phyloP scores from a whole-genome alignment of 2,113 vertebrate genomes.

The Trichomycterus rosablanca region DNA sequence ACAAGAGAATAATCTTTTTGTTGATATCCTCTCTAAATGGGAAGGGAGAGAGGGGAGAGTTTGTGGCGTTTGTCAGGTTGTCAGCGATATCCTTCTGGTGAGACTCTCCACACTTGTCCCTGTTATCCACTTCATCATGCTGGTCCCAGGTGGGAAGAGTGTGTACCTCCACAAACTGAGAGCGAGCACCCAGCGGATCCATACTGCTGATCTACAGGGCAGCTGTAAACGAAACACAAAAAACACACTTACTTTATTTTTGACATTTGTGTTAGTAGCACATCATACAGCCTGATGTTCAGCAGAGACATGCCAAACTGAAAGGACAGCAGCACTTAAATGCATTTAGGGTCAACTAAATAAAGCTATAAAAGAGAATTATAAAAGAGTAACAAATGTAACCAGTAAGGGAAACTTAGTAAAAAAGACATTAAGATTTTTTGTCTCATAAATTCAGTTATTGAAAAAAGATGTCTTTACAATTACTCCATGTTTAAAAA shows the following conservation, averaged over 20 bases:
- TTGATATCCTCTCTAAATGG: constrained; percentile 82
- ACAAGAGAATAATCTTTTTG: constrained; percentile 88
- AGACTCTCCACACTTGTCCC: constrained; percentile 42
- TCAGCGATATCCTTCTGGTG: constrained; percentile 30
- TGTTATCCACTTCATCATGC: constrained; percentile 51
- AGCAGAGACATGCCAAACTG: too few species aligned
- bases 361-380: too few species aligned
- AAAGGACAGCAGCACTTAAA: too few species aligned
- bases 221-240: constrained; percentile 13
- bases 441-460: too few species aligned
- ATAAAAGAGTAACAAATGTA: too few species aligned
- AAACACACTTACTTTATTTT: background rate
- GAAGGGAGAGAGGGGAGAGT: constrained; percentile 78
- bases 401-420: too few species aligned
- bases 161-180: constrained; percentile 86
- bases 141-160: constrained; percentile 78
- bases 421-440: too few species aligned
- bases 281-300: too few species aligned
- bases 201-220: constrained; percentile 57
- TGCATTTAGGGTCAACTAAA: too few species aligned
- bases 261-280: background rate
- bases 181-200: constrained; percentile 97
- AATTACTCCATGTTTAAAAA: too few species aligned
- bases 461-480: too few species aligned
- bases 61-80: constrained; percentile 49